These are phyloP conservation scores for Unio delphinus DNA, from an alignment of 2,888 invertebrate genomes.

Conservation along the genomic window DNA sequence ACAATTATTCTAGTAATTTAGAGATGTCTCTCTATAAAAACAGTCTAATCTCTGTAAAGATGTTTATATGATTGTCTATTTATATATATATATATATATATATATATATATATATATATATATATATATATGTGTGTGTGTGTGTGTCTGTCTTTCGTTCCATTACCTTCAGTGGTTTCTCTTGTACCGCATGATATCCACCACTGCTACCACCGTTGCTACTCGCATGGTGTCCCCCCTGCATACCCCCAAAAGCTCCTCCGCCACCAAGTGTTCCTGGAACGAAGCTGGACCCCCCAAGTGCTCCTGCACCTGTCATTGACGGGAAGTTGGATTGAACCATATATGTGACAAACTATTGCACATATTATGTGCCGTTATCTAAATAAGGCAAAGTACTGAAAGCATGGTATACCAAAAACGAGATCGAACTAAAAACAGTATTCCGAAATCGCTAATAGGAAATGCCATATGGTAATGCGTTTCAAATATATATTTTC, in stretches of 20 bases:
- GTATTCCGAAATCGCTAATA: too few species aligned
- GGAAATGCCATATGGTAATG: too few species aligned
- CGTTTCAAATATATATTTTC: too few species aligned
- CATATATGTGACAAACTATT: too few species aligned
- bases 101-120: neutral
- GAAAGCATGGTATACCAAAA: too few species aligned
- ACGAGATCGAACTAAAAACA: too few species aligned
- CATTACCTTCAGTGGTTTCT: conserved; percentile 37
- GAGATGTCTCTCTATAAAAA: neutral
- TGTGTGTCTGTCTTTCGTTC: too few species aligned
- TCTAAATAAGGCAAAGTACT: too few species aligned
- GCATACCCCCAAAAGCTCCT: conserved; percentile 18
- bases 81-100: neutral
- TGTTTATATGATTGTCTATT: neutral
- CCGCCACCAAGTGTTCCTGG: conserved; percentile 36
- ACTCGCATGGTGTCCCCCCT: conserved; percentile 8
- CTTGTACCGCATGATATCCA: conserved; percentile 16
- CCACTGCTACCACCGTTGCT: neutral
- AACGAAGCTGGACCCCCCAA: conserved; percentile 22
- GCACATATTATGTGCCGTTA: too few species aligned
- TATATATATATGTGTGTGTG: neutral
- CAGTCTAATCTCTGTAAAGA: neutral
- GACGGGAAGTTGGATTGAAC: too few species aligned
- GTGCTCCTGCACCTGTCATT: conserved; percentile 7
- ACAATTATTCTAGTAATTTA: too few species aligned